These are phyloP conservation scores for Alcedo quadribrachys DNA, from an alignment of 2,797 vertebrate genomes.

Conservation along the genomic window DNA sequence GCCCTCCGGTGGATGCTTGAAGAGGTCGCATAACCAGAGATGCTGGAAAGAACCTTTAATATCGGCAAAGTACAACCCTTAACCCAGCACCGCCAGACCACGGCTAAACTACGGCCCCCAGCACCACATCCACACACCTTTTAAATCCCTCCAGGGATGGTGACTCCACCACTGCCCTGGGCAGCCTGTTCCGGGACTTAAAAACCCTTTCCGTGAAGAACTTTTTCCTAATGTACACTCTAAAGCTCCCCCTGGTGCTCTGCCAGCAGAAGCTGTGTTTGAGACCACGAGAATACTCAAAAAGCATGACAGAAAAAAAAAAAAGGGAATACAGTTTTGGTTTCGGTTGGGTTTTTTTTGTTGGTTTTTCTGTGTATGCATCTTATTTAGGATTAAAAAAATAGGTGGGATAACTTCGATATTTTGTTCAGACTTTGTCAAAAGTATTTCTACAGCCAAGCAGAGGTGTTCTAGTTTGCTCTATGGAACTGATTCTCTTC, in stretches of 20 bases:
- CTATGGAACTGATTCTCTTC: background rate
- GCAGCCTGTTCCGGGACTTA: background rate
- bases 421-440: background rate
- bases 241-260: background rate
- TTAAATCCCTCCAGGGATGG: background rate
- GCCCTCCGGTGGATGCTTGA: conserved; percentile 26
- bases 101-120: background rate
- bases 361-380: no score
- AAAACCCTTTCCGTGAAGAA: background rate
- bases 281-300: background rate
- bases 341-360: no score
- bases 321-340: background rate
- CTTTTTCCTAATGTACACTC: background rate
- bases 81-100: background rate
- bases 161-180: background rate
- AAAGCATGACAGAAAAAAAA: background rate
- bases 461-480: background rate
- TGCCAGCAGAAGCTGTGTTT: background rate
- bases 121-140: background rate
- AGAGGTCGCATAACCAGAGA: background rate
- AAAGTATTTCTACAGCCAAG: background rate
- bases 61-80: no score
- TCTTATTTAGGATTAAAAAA: background rate
- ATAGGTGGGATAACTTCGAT: background rate
- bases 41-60: background rate